Evolutionary conservation across 30 jellyfish, hydroid and myxozoan genomes (phyloP), one percentile per base, ranked within the genome.

Genomic region (Mastigias papua): DNA sequence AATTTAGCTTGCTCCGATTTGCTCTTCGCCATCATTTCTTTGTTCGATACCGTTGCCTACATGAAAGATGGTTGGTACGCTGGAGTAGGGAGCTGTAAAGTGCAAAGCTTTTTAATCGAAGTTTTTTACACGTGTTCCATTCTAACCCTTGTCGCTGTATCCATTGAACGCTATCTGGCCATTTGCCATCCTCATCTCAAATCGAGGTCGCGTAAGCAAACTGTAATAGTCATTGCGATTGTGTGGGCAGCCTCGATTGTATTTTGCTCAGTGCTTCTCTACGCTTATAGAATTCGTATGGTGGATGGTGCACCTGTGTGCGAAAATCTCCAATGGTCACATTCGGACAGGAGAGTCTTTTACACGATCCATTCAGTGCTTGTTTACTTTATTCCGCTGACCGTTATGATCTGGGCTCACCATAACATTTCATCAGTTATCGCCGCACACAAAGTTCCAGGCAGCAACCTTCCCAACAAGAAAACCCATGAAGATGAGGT

Each of bases 351-450:
- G 22, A 62, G 78, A 13, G 69, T 87, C 13, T 88, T 89, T 42
- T 93, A 93, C 78, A 89, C 91, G 25, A 57, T 88, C 6, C 98
- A 93, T 61, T 88, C 98, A 2, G 58, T 88, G 0, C 60, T 88
- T 21, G 97, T 93, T 2, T 93, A 93, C 66, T 31, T 93, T 10
- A 30, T 93, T 6, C 98, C 98, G 21, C 82, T 93, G 68, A 82
- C 86, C 67, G 83, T 93, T n/a, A 83, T 89, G 94, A 80, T 94
- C 11, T 76, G 91, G 91, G 96, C 98, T 21, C 98, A 93, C 68
- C 85, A 73, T n/a, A 77, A 62, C 7, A 93, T 93, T 8, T 88
- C 97, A 1, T 42, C 32, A 46, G 91, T 84, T 33, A 75, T 93
- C 17, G 80, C 92, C 31, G 65, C 81, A 31, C 94, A 81, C 78